Evolutionary conservation across 2,888 invertebrate species (phyloP).

Genomic region (Prosopocoilus inquinatus): DNA sequence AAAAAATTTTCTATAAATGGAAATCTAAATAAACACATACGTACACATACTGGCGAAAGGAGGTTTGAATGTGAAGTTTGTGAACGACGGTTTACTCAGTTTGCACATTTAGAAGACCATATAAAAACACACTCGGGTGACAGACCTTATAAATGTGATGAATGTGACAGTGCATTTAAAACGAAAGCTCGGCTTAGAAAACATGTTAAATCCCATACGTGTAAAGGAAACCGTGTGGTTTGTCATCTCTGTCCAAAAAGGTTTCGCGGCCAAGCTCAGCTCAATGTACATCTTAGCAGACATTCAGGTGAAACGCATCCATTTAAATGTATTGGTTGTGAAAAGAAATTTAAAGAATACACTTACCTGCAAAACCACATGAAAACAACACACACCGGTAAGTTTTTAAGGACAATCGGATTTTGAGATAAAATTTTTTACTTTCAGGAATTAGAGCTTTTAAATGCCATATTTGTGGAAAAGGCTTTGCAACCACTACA

Average conservation of each 20-base stretch:
- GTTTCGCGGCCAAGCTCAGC: constrained; percentile 38
- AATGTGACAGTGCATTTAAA: constrained; percentile 42
- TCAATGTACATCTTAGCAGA: constrained; percentile 37
- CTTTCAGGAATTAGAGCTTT: constrained; percentile 32
- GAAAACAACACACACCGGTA: constrained; percentile 28
- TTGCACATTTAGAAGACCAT: constrained; percentile 45
- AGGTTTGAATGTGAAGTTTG: constrained; percentile 42
- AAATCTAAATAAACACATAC: constrained; percentile 44
- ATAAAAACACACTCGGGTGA: constrained; percentile 42
- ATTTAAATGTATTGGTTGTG: constrained; percentile 40
- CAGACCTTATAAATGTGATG: constrained; percentile 40
- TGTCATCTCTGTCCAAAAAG: constrained; percentile 24
- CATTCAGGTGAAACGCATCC: constrained; percentile 35
- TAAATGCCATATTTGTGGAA: constrained; percentile 41
- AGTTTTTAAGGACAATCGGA: too few species aligned
- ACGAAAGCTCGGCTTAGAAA: constrained; percentile 41
- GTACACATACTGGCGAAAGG: constrained; percentile 38
- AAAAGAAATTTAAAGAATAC: constrained; percentile 38
- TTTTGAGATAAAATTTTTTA: too few species aligned
- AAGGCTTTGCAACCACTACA: constrained; percentile 37
- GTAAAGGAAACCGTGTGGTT: constrained; percentile 24
- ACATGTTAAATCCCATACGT: constrained; percentile 39
- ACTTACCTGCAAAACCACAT: constrained; percentile 35
- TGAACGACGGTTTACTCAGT: constrained; percentile 42
- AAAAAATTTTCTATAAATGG: constrained; percentile 46